phyloP scores from a whole-genome alignment of 2,797 vertebrate species.

The Harpagifer antarcticus region DNA sequence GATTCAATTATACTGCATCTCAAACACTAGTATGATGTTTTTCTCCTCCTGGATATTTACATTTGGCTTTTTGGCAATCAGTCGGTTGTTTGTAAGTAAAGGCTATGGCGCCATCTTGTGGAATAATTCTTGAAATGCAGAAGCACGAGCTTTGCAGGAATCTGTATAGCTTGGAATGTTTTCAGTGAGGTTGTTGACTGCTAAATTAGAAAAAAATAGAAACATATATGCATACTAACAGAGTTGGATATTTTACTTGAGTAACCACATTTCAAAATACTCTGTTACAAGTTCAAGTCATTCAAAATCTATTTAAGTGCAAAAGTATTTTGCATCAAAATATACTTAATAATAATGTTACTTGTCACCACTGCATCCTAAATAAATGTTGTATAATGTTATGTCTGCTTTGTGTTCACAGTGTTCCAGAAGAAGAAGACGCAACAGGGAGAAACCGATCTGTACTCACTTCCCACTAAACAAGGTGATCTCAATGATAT shows the following conservation, averaged over 20 bases:
- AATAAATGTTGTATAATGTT: background rate
- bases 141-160: background rate
- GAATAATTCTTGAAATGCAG: conserved; percentile 22
- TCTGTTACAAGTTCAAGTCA: no score
- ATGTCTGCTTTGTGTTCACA: conserved; percentile 52
- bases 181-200: background rate
- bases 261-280: no score
- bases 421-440: conserved; percentile 84
- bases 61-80: background rate
- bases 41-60: background rate
- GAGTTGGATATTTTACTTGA: background rate
- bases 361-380: no score
- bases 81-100: conserved; percentile 26
- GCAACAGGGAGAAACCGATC: conserved; percentile 49
- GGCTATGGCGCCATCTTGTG: conserved; percentile 75
- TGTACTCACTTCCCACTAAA: conserved; percentile 78
- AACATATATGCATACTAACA: background rate
- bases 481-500: conserved; percentile 70
- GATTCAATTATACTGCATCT: conserved; percentile 8
- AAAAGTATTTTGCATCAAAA: no score
- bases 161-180: background rate
- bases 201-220: background rate
- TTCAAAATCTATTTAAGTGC: no score
- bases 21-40: background rate
- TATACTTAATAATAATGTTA: no score